Evolutionary conservation across 2,113 vertebrate species (phyloP), one percentile per base, ranked within the genome.

Genomic region (Thomomys bottae): DNA sequence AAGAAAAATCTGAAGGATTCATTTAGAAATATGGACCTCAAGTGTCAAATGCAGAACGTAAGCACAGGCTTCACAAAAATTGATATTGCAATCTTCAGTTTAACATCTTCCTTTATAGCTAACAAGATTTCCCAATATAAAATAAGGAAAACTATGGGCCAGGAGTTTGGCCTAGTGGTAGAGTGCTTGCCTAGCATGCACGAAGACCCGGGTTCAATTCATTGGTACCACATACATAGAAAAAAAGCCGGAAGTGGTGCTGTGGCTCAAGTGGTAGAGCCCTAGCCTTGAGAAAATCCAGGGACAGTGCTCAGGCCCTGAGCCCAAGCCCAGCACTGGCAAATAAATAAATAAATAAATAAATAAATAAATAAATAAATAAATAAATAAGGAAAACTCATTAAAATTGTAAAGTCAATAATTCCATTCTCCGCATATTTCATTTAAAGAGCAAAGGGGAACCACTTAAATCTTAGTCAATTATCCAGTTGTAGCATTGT

Each of bases 371-470:
- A n/a, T n/a, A n/a, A n/a, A n/a, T n/a, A n/a, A n/a, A n/a, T n/a
- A n/a, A n/a, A n/a, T n/a, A 80, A 78, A 85, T 79, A 36, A 70
- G 72, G 64, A 11, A 84, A 77, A 4, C 8, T 0, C 4, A 59
- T 49, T 68, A 76, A 70, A 4, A 75, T 32, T 77, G 5, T 72
- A 3, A 85, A 92, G 15, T 54, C 8, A 79, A 57, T 78, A 57
- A 61, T 7, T 6, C 54, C 10, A 40, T 28, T 77, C 3, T 70
- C 28, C n/a, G 34, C 81, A 14, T 7, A 63, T 32, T 67, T 79
- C 71, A 72, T 86, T 88, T 72, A 90, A 88, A 88, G 34, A 84
- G 8, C 71, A 15, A 87, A 72, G n/a, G 49, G 8, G 32, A 91
- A 28, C 4, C 12, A 45, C 40, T 84, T 38, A 66, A 70, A 30